phyloP scores from a whole-genome alignment of 2,888 invertebrate species.

The Heliothis peltigera region DNA sequence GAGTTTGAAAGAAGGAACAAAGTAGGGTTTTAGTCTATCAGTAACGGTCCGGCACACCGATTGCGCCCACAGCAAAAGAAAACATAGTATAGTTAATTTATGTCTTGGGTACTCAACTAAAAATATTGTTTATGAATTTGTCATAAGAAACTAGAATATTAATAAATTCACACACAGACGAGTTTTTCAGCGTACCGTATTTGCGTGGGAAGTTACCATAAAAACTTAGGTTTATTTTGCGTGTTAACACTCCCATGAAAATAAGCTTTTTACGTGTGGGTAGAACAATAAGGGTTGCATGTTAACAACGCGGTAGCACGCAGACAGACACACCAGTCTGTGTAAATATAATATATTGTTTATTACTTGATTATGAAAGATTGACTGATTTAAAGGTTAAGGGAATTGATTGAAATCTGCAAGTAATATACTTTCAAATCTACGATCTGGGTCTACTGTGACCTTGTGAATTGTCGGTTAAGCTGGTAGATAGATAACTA shows the following conservation, averaged over 20 bases:
- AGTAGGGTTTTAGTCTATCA: too few species aligned
- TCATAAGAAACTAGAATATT: constrained; percentile 50
- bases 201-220: constrained; percentile 62
- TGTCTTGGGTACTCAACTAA: constrained; percentile 26
- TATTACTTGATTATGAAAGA: neutral
- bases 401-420: neutral
- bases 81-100: neutral
- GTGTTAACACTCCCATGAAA: constrained; percentile 53
- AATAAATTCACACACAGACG: constrained; percentile 52
- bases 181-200: constrained; percentile 46
- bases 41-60: too few species aligned
- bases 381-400: constrained; percentile 5
- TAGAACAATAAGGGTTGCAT: constrained; percentile 40
- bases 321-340: constrained; percentile 7
- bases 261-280: constrained; percentile 42
- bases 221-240: constrained; percentile 45
- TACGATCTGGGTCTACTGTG: neutral
- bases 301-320: constrained; percentile 26
- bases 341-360: constrained; percentile 2
- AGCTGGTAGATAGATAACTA: neutral
- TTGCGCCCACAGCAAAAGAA: too few species aligned
- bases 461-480: neutral
- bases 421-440: constrained; percentile 19
- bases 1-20: too few species aligned
- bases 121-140: constrained; percentile 31